Percentiles rank a stretch among this genome's conserved stretches.
Evolutionary conservation across 1,140 invertebrate genomes (phyloP).

Genomic region (Nylanderia fulva): DNA sequence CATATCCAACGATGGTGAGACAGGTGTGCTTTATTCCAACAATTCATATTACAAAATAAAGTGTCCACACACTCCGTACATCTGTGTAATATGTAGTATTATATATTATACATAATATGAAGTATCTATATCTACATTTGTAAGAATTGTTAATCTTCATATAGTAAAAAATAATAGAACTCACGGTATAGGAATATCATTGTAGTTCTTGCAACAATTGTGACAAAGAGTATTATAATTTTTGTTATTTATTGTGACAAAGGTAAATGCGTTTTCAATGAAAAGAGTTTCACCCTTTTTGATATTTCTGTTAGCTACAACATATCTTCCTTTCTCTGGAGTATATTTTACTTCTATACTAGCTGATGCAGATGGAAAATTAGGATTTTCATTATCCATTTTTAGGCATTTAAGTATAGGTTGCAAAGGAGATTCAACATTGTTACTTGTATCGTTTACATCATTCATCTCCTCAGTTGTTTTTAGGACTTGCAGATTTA

Average conservation of each 20-base stretch:
- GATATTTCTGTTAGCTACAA: slow-evolving; percentile 86
- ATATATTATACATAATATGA: too few relatives aligned
- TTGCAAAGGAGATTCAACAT: slow-evolving; percentile 35
- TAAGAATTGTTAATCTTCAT: not conserved
- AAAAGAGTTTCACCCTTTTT: slow-evolving; percentile 89
- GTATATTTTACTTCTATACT: slow-evolving; percentile 78
- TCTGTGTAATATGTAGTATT: slow-evolving; percentile 80
- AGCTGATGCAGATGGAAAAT: slow-evolving; percentile 79
- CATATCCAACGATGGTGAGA: slow-evolving; percentile 92
- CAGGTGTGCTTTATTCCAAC: slow-evolving; percentile 87
- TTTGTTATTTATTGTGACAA: slow-evolving; percentile 86
- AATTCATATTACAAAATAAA: slow-evolving; percentile 89
- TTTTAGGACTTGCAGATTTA: not conserved
- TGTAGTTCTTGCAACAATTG: slow-evolving; percentile 85
- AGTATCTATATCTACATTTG: not conserved
- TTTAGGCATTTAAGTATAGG: slow-evolving; percentile 48
- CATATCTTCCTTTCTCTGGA: slow-evolving; percentile 85
- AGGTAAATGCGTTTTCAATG: slow-evolving; percentile 90
- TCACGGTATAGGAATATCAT: slow-evolving; percentile 84
- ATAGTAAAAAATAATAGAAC: slow-evolving; percentile 62
- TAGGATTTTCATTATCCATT: slow-evolving; percentile 76
- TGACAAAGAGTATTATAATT: slow-evolving; percentile 83
- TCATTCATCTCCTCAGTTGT: not conserved
- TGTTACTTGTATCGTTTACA: not conserved
- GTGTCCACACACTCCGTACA: slow-evolving; percentile 89